Conservation (phyloP, 2,888 invertebrate species). For the Papilio protenor region DNA sequence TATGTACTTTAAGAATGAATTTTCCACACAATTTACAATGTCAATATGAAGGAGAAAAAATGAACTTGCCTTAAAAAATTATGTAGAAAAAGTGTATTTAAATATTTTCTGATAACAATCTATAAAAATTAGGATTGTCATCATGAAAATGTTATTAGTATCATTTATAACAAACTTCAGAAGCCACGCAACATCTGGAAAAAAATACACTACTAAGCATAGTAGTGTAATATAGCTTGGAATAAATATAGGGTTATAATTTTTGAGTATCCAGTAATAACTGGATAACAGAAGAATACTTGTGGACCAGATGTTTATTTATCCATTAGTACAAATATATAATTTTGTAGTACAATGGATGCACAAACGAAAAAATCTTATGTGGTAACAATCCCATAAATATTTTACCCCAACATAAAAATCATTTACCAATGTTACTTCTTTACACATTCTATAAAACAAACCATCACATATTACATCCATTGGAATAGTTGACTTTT, state of each 20-base stretch:
- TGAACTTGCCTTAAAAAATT: not conserved
- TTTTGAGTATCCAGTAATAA: not conserved
- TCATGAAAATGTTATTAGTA: not conserved
- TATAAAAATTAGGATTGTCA: not conserved
- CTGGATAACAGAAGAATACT: not conserved
- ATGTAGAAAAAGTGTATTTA: not conserved
- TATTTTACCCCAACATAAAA: not conserved
- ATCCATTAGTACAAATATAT: not conserved
- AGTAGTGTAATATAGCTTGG: not conserved
- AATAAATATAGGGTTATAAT: not conserved
- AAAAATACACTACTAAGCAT: not conserved
- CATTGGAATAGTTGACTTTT: not conserved
- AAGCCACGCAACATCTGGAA: not conserved
- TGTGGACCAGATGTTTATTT: not conserved
- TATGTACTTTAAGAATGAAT: conserved; percentile 13
- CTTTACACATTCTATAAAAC: not conserved
- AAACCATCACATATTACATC: not conserved
- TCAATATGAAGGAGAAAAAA: not conserved
- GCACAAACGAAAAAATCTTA: not conserved
- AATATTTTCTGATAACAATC: not conserved
- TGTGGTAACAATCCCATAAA: not conserved
- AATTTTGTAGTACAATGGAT: not conserved
- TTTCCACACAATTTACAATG: conserved; percentile 3
- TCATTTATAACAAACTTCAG: not conserved
- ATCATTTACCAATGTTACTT: not conserved